Evolutionary conservation across 2,797 vertebrate species (phyloP).

Genomic region (Aselliscus stoliczkanus): DNA sequence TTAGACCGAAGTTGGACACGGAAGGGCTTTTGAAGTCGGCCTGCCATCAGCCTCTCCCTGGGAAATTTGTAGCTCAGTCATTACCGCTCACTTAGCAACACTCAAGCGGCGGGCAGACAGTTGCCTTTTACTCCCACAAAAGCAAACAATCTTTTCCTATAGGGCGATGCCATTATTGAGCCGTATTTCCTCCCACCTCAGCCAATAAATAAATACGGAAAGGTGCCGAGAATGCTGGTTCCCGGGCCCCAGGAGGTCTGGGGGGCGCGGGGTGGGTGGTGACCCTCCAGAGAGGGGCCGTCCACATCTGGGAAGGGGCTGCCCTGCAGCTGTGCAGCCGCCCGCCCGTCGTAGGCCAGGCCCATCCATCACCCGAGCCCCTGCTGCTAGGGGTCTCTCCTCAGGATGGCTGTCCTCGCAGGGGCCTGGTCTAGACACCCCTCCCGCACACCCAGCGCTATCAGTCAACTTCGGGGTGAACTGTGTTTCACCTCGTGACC

Average conservation of each 20-base stretch:
- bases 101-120: fast-evolving
- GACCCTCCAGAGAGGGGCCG: background rate
- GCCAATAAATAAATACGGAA: background rate
- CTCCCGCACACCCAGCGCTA: constrained; percentile 31
- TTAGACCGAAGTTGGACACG: background rate
- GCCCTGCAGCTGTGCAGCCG: constrained; percentile 60
- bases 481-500: constrained; percentile 88
- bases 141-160: background rate
- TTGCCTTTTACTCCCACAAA: background rate
- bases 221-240: background rate
- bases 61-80: background rate
- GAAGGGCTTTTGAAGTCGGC: background rate
- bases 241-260: background rate
- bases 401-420: constrained; percentile 39
- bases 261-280: background rate
- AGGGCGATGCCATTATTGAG: fast-evolving
- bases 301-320: constrained; percentile 46
- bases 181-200: background rate
- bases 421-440: constrained; percentile 28
- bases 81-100: background rate
- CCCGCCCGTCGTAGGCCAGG: background rate
- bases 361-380: constrained; percentile 80
- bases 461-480: constrained; percentile 83
- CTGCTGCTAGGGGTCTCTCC: constrained; percentile 75
- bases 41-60: background rate